Evolutionary conservation across 2,888 invertebrate genomes (phyloP), one percentile per base, ranked within the genome.

Genomic region (Drosophila kuntzei): DNA sequence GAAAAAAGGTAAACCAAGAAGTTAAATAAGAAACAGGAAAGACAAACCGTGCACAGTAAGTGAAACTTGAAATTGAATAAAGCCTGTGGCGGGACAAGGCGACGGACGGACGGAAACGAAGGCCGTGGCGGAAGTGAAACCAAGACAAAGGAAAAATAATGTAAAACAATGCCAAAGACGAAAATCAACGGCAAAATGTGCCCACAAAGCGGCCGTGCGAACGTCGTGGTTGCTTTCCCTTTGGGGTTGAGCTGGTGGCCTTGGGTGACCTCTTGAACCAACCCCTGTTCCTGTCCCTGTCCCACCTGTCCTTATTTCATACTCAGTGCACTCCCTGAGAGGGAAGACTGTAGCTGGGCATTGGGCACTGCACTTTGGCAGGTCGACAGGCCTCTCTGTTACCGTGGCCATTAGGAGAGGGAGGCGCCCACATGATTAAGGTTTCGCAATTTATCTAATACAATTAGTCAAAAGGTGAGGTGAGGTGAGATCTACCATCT

Each of bases 401-500:
- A 34, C 39, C 41, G 20, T 12, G 36, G 2, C 9, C 44, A 66
- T 41, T 34, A 55, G 60, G 20, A 9, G 41, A 12, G n/a, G 12
- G 43, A 49, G 70, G 57, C 69, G 74, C 79, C 90, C 87, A 89
- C 89, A 81, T 80, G 89, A 89, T 87, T 89, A 86, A 79, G 86
- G 88, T 83, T 90, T 89, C 83, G 75, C 79, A 85, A 90, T 89
- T 87, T 87, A 89, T 88, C 83, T 87, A 87, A 90, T 81, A 80
- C 90, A 90, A 88, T 90, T 90, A 89, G 86, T 79, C 78, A 83
- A 69, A 68, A 79, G 77, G 80, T 74, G 75, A 71, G 65, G 61
- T 25, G 25, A 79, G 77, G 78, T 73, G 74, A 73, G 63, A 63
- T 50, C 25, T n/a, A n/a, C n/a, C 43, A 58, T 34, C 16, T 39